phyloP scores from a whole-genome alignment of 2,113 vertebrate species.

The Gavia stellata region DNA sequence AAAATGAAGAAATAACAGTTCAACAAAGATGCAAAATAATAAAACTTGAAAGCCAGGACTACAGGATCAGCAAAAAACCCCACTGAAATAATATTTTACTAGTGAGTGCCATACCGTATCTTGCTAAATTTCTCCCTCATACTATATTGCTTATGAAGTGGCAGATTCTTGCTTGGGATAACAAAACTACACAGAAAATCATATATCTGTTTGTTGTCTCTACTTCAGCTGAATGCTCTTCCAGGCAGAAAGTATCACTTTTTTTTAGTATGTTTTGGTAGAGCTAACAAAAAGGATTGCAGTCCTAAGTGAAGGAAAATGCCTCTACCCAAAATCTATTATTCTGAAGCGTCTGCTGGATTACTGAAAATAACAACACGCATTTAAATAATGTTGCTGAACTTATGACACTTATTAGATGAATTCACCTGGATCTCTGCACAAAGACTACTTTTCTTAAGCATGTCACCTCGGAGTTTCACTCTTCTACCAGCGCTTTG shows the following conservation, averaged over 20 bases:
- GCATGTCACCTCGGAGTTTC: neutral
- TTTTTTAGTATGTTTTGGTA: neutral
- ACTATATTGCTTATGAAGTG: neutral
- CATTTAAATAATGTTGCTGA: neutral
- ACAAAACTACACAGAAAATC: neutral
- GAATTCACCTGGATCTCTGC: neutral
- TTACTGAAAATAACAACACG: neutral
- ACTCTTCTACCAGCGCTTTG: neutral
- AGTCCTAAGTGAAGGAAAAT: neutral
- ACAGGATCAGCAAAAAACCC: neutral
- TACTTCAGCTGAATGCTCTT: neutral
- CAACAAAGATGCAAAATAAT: neutral
- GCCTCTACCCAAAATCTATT: neutral
- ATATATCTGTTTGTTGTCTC: neutral
- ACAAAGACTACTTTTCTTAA: neutral
- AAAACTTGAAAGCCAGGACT: neutral
- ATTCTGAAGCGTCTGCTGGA: neutral
- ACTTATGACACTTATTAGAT: neutral
- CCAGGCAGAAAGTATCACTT: neutral
- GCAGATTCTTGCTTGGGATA: neutral
- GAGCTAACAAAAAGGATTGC: neutral
- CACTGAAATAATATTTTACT: neutral
- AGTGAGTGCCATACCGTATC: neutral
- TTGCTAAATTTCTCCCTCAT: neutral
- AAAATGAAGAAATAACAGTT: neutral